Evolutionary conservation across 2,888 invertebrate species (phyloP).

Genomic region (Lasius fuliginosus): DNA sequence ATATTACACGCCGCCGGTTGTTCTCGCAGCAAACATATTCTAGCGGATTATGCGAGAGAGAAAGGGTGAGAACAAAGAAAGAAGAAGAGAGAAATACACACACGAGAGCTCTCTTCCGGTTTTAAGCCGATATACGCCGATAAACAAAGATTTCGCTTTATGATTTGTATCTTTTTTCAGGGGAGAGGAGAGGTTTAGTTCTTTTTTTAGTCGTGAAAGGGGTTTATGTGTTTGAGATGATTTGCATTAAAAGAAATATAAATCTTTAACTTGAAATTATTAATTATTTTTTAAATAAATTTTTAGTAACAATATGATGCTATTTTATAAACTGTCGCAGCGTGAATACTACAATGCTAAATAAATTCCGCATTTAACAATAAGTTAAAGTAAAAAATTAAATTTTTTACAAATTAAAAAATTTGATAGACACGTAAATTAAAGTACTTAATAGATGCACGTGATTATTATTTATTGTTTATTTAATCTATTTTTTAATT

Average conservation of each 20-base stretch:
- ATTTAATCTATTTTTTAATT: not conserved
- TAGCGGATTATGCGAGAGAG: slow-evolving; percentile 32
- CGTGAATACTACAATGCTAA: too few relatives aligned
- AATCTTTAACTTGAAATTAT: not conserved
- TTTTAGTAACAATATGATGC: not conserved
- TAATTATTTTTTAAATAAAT: not conserved
- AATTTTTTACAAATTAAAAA: too few relatives aligned
- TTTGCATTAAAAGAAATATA: not conserved
- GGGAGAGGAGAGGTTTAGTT: not conserved
- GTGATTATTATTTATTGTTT: not conserved
- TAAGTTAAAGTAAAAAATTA: not conserved
- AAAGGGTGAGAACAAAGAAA: slow-evolving; percentile 47
- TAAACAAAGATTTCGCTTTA: slow-evolving; percentile 36
- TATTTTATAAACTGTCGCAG: not conserved
- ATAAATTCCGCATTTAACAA: not conserved
- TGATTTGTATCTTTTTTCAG: slow-evolving; percentile 38
- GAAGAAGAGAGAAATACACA: not conserved
- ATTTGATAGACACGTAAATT: not conserved
- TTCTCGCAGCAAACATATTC: slow-evolving; percentile 34
- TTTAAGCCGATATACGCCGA: slow-evolving; percentile 40
- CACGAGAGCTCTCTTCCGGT: not conserved
- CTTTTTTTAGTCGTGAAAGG: slow-evolving; percentile 18
- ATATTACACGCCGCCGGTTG: slow-evolving; percentile 22
- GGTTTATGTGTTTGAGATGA: not conserved
- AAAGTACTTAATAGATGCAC: not conserved